These are phyloP conservation scores for Apodemia duryi DNA, from an alignment of 2,888 invertebrate species.

Conservation along the genomic window DNA sequence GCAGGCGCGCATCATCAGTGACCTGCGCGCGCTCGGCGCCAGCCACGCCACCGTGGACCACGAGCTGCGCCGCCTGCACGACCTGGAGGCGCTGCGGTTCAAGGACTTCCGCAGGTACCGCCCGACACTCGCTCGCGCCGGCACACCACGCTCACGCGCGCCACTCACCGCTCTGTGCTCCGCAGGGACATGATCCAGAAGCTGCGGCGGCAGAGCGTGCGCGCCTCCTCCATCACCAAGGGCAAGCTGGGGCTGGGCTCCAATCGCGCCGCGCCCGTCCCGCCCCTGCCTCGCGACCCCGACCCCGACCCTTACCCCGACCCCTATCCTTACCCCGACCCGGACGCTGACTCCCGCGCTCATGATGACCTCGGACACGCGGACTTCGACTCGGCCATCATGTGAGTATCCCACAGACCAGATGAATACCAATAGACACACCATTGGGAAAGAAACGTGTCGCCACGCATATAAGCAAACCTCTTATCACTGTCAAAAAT, in stretches of 20 bases:
- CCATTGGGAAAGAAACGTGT: no score
- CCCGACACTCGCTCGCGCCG: neutral
- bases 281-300: slow-evolving; percentile 55
- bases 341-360: slow-evolving; percentile 47
- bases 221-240: slow-evolving; percentile 85
- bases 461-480: no score
- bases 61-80: slow-evolving; percentile 94
- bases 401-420: neutral
- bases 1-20: slow-evolving; percentile 96
- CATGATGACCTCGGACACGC: slow-evolving; percentile 43
- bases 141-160: no score
- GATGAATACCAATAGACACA: no score
- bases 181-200: slow-evolving; percentile 94
- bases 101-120: slow-evolving; percentile 90
- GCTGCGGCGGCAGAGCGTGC: slow-evolving; percentile 89
- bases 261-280: slow-evolving; percentile 65
- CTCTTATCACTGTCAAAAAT: no score
- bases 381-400: slow-evolving; percentile 16
- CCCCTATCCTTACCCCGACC: slow-evolving; percentile 35
- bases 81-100: slow-evolving; percentile 95
- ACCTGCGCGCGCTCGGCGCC: slow-evolving; percentile 92
- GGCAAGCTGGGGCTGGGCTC: slow-evolving; percentile 88
- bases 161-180: neutral
- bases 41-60: slow-evolving; percentile 94
- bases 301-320: slow-evolving; percentile 57